A percentile compares a stretch with the other conserved stretches of the same genome.
Conservation (phyloP, 2,888 invertebrate species). For the Zeuzera pyrina region DNA sequence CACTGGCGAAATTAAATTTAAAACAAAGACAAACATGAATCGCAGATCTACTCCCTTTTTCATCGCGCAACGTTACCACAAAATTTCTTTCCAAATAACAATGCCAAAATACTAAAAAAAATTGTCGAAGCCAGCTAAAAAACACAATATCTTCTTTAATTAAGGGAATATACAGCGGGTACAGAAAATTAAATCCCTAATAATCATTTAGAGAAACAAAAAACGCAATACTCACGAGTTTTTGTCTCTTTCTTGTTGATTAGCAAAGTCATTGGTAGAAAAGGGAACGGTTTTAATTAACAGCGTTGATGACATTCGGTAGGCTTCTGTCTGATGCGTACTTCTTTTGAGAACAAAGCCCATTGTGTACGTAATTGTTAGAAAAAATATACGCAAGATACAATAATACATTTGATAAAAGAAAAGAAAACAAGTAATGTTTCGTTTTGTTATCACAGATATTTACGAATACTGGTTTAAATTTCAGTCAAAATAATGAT, state of each 20-base stretch:
- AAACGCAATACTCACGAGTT: conserved; percentile 8
- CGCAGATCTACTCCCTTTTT: neutral
- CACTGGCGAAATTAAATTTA: conserved; percentile 1
- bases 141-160: conserved; percentile 20
- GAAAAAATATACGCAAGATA: neutral
- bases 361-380: conserved; percentile 2
- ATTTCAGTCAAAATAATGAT: too few species aligned
- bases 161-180: conserved; percentile 16
- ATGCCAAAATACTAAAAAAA: neutral
- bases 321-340: conserved; percentile 1
- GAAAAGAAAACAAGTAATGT: too few species aligned
- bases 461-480: too few species aligned
- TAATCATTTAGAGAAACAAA: conserved; percentile 24
- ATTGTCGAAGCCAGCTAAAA: neutral
- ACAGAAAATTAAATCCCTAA: conserved; percentile 24
- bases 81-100: neutral
- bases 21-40: conserved; percentile 1
- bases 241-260: conserved; percentile 13
- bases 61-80: neutral
- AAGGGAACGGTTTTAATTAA: conserved; percentile 24
- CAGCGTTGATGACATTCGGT: conserved; percentile 4
- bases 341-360: conserved; percentile 3
- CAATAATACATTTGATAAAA: neutral
- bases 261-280: conserved; percentile 13
- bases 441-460: too few species aligned